Base-by-base conservation (phyloP, 2,888 invertebrate species). In the Aethes cnicana region DNA sequence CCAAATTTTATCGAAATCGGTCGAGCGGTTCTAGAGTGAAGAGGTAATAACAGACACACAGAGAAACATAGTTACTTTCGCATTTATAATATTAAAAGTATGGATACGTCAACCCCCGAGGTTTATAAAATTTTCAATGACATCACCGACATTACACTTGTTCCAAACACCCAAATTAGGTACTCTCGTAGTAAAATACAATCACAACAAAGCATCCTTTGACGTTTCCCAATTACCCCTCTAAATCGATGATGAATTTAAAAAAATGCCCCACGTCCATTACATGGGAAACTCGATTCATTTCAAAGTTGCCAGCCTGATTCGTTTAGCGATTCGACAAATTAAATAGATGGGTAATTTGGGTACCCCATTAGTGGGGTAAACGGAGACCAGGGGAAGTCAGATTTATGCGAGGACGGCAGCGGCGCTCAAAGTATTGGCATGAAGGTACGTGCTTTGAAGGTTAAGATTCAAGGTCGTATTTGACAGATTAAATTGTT, bases 311-410 rank as follows among this genome's bases (percentile, higher is more conserved):
- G 80, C 84, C 81, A 82, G 81, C 75, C 81, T 86, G 84, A 88
- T 87, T 84, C 84, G 82, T 84, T 88, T 88, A 87, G 78, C 78
- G 84, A 81, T 86, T 83, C 81, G 83, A 78, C 78, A 86, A 87
- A 88, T 88, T 87, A 87, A 87, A 88, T 88, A 87, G 85, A 86
- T 85, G 83, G 86, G 84, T 85, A 86, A 86, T 87, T 86, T 84
- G 75, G 79, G 82, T 74, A 77, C 77, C 84, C 87, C 81, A 84
- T 87, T 85, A 84, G 80, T 73, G 73, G 63, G 65, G 70, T 74
- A 68, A 72, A 65, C 64, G 69, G 70, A 69, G 71, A 72, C 77
- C 76, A 76, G 77, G 80, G 73, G 74, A 63, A 68, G 69, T 60
- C 75, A 73, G 78, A 85, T 84, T 84, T 85, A 85, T 84, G 73